Evolutionary conservation across 2,888 invertebrate genomes (phyloP).

Genomic region (Agonopterix arenella): DNA sequence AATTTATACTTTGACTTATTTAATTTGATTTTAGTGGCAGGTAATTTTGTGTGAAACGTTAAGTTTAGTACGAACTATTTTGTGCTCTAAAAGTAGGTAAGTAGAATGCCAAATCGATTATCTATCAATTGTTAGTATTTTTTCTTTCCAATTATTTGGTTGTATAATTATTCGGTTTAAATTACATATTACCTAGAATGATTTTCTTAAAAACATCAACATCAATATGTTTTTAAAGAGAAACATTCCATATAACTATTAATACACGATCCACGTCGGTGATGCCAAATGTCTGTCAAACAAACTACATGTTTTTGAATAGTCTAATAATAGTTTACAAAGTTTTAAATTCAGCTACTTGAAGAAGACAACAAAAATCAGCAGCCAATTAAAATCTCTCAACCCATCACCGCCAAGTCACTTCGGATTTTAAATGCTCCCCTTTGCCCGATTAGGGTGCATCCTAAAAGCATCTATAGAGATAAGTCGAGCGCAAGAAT

Average conservation of each 20-base stretch:
- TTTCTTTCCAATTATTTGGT: too few species aligned
- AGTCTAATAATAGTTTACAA: neutral
- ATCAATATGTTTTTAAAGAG: neutral
- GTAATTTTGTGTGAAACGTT: too few species aligned
- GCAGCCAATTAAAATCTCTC: constrained; percentile 65
- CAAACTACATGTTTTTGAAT: neutral
- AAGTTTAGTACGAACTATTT: too few species aligned
- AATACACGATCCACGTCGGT: neutral
- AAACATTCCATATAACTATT: neutral
- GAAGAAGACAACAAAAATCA: constrained; percentile 44
- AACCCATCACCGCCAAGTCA: constrained; percentile 54
- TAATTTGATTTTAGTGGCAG: too few species aligned
- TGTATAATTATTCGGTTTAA: too few species aligned
- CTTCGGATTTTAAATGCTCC: constrained; percentile 62
- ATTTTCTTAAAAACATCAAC: too few species aligned
- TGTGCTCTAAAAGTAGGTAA: too few species aligned
- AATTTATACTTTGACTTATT: too few species aligned
- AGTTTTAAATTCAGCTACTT: constrained; percentile 3
- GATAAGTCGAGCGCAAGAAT: constrained; percentile 69
- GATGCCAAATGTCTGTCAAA: constrained; percentile 5
- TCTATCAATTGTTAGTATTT: too few species aligned
- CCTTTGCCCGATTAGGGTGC: constrained; percentile 66
- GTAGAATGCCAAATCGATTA: too few species aligned
- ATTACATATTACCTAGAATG: too few species aligned
- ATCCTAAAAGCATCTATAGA: constrained; percentile 70